phyloP scores from a whole-genome alignment of 2,797 vertebrate species.

The Neomorphus geoffroyi region DNA sequence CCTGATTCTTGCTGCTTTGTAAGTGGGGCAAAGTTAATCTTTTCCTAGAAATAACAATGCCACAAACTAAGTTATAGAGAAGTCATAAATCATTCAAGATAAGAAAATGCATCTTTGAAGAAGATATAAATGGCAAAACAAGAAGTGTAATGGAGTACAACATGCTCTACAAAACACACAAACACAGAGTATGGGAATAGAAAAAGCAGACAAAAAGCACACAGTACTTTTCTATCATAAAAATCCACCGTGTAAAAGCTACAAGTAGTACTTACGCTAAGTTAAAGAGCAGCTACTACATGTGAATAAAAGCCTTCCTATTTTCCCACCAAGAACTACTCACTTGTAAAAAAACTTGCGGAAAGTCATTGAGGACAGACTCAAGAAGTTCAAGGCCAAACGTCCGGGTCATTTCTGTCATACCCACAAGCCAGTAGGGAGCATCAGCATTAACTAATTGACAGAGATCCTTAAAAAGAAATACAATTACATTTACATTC shows the following conservation, averaged over 20 bases:
- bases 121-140: neutral
- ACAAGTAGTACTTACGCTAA: neutral
- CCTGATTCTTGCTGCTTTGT: neutral
- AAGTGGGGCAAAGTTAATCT: neutral
- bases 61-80: neutral
- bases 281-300: neutral
- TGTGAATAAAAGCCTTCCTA: neutral
- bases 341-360: constrained; percentile 95
- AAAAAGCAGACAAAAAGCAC: neutral
- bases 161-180: neutral
- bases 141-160: neutral
- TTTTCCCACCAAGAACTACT: neutral
- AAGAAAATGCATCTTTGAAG: neutral
- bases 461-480: constrained; percentile 89
- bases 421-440: constrained; percentile 98
- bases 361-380: constrained; percentile 97
- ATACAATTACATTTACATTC: neutral
- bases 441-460: constrained; percentile 98
- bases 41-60: neutral
- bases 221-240: neutral
- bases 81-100: neutral
- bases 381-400: constrained; percentile 97
- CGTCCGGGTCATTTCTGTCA: constrained; percentile 98
- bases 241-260: accelerated
- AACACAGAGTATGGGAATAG: neutral